These are phyloP conservation scores for Amphibalanus amphitrite DNA, from an alignment of 1,140 invertebrate genomes.

Conservation along the genomic window DNA sequence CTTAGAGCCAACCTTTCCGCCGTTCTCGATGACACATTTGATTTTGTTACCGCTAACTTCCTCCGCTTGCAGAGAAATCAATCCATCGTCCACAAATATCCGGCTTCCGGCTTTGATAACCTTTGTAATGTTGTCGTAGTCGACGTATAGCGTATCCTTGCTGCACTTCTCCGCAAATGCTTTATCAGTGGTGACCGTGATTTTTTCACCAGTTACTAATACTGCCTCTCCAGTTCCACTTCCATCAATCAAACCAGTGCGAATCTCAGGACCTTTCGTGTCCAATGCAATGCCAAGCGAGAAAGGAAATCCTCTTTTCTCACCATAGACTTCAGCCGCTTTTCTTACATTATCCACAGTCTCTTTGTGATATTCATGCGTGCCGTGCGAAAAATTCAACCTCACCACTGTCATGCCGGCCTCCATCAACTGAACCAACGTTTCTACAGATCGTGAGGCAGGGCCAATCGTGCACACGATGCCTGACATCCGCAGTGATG, in stretches of 20 bases:
- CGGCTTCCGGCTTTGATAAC: conserved; percentile 71
- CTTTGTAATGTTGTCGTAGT: conserved; percentile 91
- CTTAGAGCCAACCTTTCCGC: conserved; percentile 80
- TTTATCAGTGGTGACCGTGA: conserved; percentile 78
- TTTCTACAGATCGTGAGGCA: conserved; percentile 61
- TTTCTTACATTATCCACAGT: conserved; percentile 75
- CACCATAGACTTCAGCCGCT: conserved; percentile 61
- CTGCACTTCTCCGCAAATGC: conserved; percentile 63
- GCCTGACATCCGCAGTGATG: conserved; percentile 70
- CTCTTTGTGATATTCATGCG: conserved; percentile 83
- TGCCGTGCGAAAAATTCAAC: conserved; percentile 94
- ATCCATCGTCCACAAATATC: conserved; percentile 92
- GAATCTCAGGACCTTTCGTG: conserved; percentile 94
- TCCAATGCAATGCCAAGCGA: conserved; percentile 91
- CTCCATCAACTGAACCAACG: conserved; percentile 88
- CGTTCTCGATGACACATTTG: conserved; percentile 83
- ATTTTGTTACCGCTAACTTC: conserved; percentile 40
- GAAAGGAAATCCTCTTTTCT: conserved; percentile 50
- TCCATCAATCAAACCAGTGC: conserved; percentile 82
- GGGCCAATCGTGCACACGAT: conserved; percentile 99
- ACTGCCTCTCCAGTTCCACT: conserved; percentile 80
- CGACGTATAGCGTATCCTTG: conserved; percentile 54
- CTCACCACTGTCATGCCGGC: conserved; percentile 97
- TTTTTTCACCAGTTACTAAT: conserved; percentile 61
- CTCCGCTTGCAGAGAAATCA: conserved; percentile 80